These are phyloP conservation scores for Malacosoma neustria DNA, from an alignment of 2,888 invertebrate species.

Conservation along the genomic window DNA sequence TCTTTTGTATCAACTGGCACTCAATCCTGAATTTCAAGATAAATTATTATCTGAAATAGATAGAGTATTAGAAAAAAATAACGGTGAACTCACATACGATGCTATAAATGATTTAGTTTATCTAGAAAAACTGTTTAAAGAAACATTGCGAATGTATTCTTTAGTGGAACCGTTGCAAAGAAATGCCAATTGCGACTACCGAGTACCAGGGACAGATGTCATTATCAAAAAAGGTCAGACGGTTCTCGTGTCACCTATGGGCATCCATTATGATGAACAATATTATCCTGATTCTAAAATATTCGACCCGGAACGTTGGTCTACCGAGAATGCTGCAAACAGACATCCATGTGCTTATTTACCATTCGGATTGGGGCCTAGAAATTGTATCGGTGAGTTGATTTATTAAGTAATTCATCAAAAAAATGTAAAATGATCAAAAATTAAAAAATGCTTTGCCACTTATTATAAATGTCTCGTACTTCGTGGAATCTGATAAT, in stretches of 20 bases:
- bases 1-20: conserved; percentile 38
- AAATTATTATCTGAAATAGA: conserved; percentile 37
- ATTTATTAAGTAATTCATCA: background rate
- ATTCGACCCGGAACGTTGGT: conserved; percentile 62
- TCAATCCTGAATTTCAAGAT: conserved; percentile 42
- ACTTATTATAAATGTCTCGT: background rate
- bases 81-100: conserved; percentile 44
- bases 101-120: conserved; percentile 43
- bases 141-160: conserved; percentile 56
- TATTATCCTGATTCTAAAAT: conserved; percentile 49
- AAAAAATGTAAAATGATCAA: background rate
- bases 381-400: conserved; percentile 52
- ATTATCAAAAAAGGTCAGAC: conserved; percentile 34
- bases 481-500: too few relatives aligned
- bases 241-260: conserved; percentile 33
- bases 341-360: conserved; percentile 42
- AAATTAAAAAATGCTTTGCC: background rate
- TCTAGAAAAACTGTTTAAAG: conserved; percentile 41
- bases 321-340: conserved; percentile 26
- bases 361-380: conserved; percentile 53
- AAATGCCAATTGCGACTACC: conserved; percentile 32
- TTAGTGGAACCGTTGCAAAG: conserved; percentile 45
- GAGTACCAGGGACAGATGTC: conserved; percentile 38
- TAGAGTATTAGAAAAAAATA: conserved; percentile 23
- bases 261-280: conserved; percentile 48